Conservation (phyloP, 1,140 invertebrate species). For the Bombus consobrinus region DNA sequence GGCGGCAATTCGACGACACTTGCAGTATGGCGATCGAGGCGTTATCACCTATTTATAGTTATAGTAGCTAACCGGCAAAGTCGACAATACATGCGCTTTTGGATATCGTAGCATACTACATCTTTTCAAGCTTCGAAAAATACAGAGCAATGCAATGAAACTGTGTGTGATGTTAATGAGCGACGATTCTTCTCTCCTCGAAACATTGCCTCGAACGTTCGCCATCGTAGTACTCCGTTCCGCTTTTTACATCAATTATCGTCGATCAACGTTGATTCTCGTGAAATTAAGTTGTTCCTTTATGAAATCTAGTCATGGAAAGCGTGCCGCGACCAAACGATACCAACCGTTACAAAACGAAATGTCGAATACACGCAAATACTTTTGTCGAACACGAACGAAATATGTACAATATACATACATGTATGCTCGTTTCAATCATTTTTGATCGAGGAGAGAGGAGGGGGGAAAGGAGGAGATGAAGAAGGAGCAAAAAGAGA, state of each 20-base stretch:
- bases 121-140: not conserved
- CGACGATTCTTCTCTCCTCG: constrained; percentile 23
- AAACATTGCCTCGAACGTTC: too few relatives aligned
- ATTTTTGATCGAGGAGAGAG: not conserved
- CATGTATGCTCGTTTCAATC: not conserved
- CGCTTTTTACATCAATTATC: not conserved
- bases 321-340: not conserved
- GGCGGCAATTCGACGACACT: constrained; percentile 26
- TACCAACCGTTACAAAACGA: not conserved
- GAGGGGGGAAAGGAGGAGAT: not conserved
- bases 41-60: constrained; percentile 9
- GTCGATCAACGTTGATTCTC: not conserved
- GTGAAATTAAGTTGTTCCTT: not conserved
- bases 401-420: not conserved
- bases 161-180: not conserved
- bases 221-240: not conserved
- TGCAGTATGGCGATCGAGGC: constrained; percentile 20
- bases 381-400: not conserved
- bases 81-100: constrained; percentile 33
- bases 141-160: constrained; percentile 4
- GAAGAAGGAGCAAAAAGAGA: too few relatives aligned
- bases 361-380: not conserved
- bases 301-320: not conserved
- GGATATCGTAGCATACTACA: not conserved
- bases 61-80: constrained; percentile 14